Percentiles rank a stretch among this genome's conserved stretches.
Conservation (phyloP, 2,797 vertebrate genomes). For the Acomys russatus region DNA sequence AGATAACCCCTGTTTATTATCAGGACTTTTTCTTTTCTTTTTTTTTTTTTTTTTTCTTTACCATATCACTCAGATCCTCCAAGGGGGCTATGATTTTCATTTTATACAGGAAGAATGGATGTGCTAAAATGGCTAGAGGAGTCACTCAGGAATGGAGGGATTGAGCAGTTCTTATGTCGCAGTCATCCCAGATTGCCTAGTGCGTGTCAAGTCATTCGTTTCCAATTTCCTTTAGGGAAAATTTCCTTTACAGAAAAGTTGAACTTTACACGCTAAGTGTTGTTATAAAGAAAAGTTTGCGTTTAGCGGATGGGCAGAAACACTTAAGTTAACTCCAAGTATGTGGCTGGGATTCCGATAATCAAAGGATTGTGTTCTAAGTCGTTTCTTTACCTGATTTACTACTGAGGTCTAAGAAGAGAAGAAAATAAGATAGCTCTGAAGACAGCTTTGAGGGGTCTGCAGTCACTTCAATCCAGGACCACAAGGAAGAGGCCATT, state of each 20-base stretch:
- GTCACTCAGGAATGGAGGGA: neutral
- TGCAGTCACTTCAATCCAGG: neutral
- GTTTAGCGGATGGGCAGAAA: neutral
- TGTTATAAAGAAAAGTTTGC: neutral
- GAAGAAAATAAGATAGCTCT: neutral
- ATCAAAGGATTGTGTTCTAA: neutral
- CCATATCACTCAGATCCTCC: neutral
- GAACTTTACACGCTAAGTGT: neutral
- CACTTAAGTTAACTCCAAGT: constrained; percentile 2
- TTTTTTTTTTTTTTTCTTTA: neutral
- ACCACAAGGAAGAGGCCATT: neutral
- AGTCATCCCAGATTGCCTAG: neutral
- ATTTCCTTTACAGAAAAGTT: neutral
- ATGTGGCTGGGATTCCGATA: neutral
- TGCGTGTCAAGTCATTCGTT: neutral
- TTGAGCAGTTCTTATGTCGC: neutral
- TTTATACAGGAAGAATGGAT: neutral
- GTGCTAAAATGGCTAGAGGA: neutral
- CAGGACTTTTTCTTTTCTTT: neutral
- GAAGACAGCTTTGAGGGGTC: neutral
- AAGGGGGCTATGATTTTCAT: neutral
- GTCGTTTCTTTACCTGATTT: neutral
- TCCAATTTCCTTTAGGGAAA: neutral
- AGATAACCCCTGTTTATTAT: neutral
- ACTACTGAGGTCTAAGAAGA: neutral